These are phyloP conservation scores for Cheirogaleus major DNA, from an alignment of 2,797 vertebrate genomes.

Conservation along the genomic window DNA sequence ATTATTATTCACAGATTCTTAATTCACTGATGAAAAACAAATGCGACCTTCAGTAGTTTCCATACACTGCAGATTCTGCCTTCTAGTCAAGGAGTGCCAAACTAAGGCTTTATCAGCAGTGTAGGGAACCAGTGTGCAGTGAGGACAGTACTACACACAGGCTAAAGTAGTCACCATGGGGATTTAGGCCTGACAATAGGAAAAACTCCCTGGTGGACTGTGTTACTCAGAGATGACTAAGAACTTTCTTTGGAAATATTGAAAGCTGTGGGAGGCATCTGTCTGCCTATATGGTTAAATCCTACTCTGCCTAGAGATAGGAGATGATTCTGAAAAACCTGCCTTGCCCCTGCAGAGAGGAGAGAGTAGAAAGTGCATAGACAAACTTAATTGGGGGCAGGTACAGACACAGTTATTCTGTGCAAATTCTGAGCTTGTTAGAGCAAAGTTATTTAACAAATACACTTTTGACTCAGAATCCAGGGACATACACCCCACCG, in stretches of 20 bases:
- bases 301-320: neutral
- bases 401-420: neutral
- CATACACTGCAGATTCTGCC: neutral
- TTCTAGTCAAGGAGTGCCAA: neutral
- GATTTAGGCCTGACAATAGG: neutral
- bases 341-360: neutral
- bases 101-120: neutral
- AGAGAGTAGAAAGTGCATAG: neutral
- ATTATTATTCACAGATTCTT: conserved; percentile 40
- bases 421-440: neutral
- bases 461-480: conserved; percentile 34
- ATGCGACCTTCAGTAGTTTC: neutral
- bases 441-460: conserved; percentile 32
- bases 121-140: neutral
- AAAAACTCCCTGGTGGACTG: neutral
- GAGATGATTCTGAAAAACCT: neutral
- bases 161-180: neutral
- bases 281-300: neutral
- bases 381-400: neutral
- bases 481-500: neutral
- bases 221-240: neutral
- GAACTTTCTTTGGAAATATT: conserved; percentile 24
- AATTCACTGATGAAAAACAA: conserved; percentile 33
- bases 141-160: neutral
- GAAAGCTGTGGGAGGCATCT: neutral